Evolutionary conservation across 1,140 invertebrate genomes (phyloP).

Genomic region (Coptotermes formosanus): DNA sequence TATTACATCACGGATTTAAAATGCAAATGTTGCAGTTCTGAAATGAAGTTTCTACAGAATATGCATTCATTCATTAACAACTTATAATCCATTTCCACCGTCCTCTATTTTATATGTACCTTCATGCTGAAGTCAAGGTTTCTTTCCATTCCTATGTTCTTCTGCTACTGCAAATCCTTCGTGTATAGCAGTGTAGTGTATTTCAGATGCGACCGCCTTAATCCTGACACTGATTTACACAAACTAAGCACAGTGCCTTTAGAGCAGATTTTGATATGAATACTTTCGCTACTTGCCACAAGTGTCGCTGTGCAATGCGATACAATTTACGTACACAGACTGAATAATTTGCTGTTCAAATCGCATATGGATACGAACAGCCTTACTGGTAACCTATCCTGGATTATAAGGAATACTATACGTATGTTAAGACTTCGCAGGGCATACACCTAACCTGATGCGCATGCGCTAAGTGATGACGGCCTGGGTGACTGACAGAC

Average conservation of each 20-base stretch:
- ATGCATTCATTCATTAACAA: no score
- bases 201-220: background rate
- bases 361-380: no score
- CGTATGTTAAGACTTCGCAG: no score
- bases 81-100: no score
- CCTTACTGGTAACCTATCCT: no score
- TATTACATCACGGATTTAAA: no score
- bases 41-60: no score
- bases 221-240: background rate
- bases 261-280: background rate
- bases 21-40: no score
- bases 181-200: background rate
- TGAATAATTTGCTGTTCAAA: background rate
- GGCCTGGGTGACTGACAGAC: no score
- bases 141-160: background rate
- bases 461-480: no score
- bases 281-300: background rate
- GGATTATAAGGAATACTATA: no score
- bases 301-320: background rate
- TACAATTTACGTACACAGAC: background rate
- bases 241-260: background rate
- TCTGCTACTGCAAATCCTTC: background rate
- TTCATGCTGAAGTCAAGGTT: background rate
- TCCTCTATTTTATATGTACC: background rate
- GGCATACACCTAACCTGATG: no score